Conservation (phyloP, 2,113 vertebrate genomes). For the Xenopus tropicalis region DNA sequence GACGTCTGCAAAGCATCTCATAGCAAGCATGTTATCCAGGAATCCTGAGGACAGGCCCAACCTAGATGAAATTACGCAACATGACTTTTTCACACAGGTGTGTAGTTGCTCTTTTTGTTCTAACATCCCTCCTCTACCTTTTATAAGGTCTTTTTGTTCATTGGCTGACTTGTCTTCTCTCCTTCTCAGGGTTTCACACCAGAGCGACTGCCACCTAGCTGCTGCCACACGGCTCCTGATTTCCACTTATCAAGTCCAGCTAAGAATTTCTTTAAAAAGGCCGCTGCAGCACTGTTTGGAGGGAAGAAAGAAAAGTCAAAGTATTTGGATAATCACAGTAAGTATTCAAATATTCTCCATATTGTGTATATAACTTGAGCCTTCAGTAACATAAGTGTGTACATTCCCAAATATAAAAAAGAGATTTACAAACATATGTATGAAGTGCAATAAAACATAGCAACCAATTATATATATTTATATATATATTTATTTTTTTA, state of each 20-base stretch:
- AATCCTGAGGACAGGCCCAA: conserved; percentile 86
- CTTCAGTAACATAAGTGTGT: no score
- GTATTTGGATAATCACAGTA: conserved; percentile 91
- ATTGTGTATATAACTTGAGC: no score
- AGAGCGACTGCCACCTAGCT: conserved; percentile 85
- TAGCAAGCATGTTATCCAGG: conserved; percentile 87
- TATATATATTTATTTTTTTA: no score
- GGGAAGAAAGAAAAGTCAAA: conserved; percentile 95
- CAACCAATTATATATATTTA: no score
- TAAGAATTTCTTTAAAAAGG: conserved; percentile 97
- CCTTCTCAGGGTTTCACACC: conserved; percentile 88
- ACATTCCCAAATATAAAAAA: no score
- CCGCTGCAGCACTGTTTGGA: conserved; percentile 93
- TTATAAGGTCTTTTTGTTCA: background rate
- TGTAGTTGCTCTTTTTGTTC: conserved; percentile 38
- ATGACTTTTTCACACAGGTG: conserved; percentile 93
- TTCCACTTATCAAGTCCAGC: conserved; percentile 95
- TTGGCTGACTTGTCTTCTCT: background rate
- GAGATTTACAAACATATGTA: no score
- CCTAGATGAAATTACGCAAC: conserved; percentile 86
- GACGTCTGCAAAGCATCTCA: conserved; percentile 85
- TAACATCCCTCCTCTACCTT: background rate
- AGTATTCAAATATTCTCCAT: conserved; percentile 55
- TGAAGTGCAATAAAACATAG: no score
- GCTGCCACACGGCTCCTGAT: conserved; percentile 90